A percentile compares a stretch with the other conserved stretches of the same genome.
phyloP scores from a whole-genome alignment of 2,888 invertebrate genomes.

The Scrobipalpa costella region DNA sequence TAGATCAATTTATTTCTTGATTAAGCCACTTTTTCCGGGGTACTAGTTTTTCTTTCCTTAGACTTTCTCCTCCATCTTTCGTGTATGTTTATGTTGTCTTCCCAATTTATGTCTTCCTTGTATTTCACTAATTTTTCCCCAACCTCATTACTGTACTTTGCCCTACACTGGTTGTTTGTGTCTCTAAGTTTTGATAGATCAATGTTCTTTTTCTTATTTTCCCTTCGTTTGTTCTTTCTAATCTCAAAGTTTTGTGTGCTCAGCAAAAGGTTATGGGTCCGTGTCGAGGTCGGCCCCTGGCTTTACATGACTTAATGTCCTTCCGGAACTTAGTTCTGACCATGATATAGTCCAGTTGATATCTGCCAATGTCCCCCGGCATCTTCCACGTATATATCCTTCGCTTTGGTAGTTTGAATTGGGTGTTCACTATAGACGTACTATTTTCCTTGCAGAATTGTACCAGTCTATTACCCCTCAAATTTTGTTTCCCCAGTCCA shows the following conservation, averaged over 20 bases:
- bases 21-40: too few species aligned
- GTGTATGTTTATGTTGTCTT: too few species aligned
- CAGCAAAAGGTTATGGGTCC: constrained; percentile 9
- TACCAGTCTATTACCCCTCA: constrained; percentile 1
- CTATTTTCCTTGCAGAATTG: constrained; percentile 21
- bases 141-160: too few species aligned
- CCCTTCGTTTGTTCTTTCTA: too few species aligned
- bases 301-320: neutral
- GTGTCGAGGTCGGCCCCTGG: constrained; percentile 4
- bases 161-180: too few species aligned
- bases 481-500: neutral
- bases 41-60: constrained; percentile 12
- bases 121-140: too few species aligned
- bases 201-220: too few species aligned
- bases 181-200: too few species aligned
- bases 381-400: constrained; percentile 17
- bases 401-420: constrained; percentile 19
- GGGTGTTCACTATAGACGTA: too few species aligned
- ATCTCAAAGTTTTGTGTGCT: neutral
- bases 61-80: constrained; percentile 19
- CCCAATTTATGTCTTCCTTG: too few species aligned
- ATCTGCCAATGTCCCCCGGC: neutral
- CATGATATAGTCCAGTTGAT: constrained; percentile 19
- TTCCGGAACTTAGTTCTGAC: neutral
- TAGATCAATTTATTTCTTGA: constrained; percentile 21